Base-by-base conservation (phyloP, 1,140 invertebrate genomes). In the Rhyacophila brunnea region DNA sequence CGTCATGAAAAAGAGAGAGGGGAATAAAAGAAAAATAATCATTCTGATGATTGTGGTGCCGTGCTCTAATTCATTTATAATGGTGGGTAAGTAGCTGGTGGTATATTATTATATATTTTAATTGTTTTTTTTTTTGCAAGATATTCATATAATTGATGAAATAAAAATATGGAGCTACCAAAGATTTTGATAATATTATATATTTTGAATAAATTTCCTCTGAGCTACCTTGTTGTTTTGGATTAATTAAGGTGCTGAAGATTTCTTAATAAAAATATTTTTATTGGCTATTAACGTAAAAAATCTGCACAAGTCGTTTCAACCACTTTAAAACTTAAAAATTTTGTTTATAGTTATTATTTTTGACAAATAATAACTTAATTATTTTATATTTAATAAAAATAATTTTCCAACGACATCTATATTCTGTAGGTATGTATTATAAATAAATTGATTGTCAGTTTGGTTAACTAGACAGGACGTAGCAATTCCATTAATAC, bases 41-140 rank as follows among this genome's bases (percentile, higher is more conserved):
- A 20, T 75, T 6, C 64, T 78, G 0, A 77, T 79, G 74, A 42
- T 77, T 20, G 49, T 74, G 1, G 71, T 78, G 0, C 70, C 70
- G 1, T 67, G 77, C 20, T 72, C 70, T 7, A 74, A 75, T 60
- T 68, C 73, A 35, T 68, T 78, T 56, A 45, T 74, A 14, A 60
- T 77, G n/a, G 73, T 72, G 52, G 72, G 77, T 77, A 66, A 61
- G 62, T 44, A 2, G 11, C n/a, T 40, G 3, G 6, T 7, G 6
- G 34, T 7, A n/a, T 35, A 35, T 35, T 35, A 35, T 35, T 6
- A 35, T 6, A 7, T 35, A 7, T 7, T 35, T 35, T 7, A 35
- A 35, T n/a, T 35, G 6, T 7, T 35, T 35, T 35, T n/a, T 7
- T 7, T 35, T 7, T 6, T 35, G n/a, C n/a, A n/a, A 7, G n/a